Conservation (phyloP, 2,797 vertebrate species). For the Mionectes olivaceus region DNA sequence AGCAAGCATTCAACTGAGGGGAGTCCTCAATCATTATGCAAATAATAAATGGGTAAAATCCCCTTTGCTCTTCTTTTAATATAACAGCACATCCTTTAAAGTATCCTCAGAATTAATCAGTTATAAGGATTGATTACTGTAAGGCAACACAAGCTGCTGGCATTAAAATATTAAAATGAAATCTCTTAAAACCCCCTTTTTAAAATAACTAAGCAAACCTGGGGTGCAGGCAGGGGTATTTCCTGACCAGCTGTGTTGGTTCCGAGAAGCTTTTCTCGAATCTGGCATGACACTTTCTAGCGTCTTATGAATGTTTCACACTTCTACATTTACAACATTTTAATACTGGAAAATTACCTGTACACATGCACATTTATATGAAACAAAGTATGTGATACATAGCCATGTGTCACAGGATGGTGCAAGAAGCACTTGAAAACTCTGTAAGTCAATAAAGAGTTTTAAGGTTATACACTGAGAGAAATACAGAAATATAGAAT, state of each 20-base stretch:
- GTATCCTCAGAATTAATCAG: conserved; percentile 32
- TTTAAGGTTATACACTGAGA: background rate
- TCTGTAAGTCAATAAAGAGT: background rate
- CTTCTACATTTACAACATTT: background rate
- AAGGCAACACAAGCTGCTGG: background rate
- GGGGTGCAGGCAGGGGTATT: conserved; percentile 34
- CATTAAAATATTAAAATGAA: conserved; percentile 38
- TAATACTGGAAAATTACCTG: conserved; percentile 33
- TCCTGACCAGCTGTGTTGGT: conserved; percentile 48
- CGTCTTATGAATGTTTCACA: background rate
- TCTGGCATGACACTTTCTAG: conserved; percentile 47
- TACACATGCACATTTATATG: background rate
- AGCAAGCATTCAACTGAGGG: conserved; percentile 23
- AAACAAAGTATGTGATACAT: background rate
- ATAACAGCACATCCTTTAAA: background rate
- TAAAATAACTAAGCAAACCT: background rate
- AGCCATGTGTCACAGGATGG: background rate
- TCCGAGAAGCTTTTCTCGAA: conserved; percentile 51
- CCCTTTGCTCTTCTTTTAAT: conserved; percentile 19
- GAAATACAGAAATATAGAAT: background rate
- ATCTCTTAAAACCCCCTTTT: background rate
- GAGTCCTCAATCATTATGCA: conserved; percentile 64
- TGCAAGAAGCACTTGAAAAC: background rate
- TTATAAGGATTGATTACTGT: conserved; percentile 45
- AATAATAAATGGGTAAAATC: conserved; percentile 39